A percentile compares a stretch with the other conserved stretches of the same genome.
Conservation (phyloP, 2,888 invertebrate genomes). For the Vanessa cardui region DNA sequence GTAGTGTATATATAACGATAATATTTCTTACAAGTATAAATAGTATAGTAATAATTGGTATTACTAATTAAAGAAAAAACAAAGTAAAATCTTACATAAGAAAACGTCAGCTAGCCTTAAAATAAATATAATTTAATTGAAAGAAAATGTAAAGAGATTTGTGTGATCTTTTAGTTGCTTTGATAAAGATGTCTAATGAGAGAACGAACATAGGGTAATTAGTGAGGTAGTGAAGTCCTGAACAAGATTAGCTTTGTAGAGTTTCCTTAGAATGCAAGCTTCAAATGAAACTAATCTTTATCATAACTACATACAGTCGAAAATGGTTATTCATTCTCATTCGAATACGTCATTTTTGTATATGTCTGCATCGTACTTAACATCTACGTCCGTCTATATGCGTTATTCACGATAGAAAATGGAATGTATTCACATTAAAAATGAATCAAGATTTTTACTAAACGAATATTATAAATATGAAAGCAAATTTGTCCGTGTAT, state of each 20-base stretch:
- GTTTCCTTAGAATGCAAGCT: neutral
- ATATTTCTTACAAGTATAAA: too few species aligned
- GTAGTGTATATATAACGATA: too few species aligned
- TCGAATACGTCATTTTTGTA: neutral
- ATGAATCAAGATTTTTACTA: neutral
- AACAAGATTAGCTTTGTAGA: constrained; percentile 3
- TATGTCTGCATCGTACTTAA: neutral
- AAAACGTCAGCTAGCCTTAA: too few species aligned
- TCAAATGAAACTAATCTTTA: neutral
- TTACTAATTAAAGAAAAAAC: too few species aligned
- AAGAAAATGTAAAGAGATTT: neutral
- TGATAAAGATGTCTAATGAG: constrained; percentile 8
- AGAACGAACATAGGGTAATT: constrained; percentile 10
- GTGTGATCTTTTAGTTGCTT: constrained; percentile 1
- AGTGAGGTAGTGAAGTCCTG: neutral
- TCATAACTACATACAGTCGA: neutral
- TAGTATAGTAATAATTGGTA: too few species aligned
- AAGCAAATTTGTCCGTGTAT: too few species aligned
- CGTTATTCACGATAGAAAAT: neutral
- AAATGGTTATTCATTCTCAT: neutral
- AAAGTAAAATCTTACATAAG: too few species aligned
- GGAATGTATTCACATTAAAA: neutral
- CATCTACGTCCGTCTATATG: neutral
- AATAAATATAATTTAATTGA: neutral
- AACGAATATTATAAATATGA: too few species aligned